A percentile compares a stretch with the other conserved stretches of the same genome.
Conservation (phyloP, 2,797 vertebrate species). For the Helarctos malayanus region DNA sequence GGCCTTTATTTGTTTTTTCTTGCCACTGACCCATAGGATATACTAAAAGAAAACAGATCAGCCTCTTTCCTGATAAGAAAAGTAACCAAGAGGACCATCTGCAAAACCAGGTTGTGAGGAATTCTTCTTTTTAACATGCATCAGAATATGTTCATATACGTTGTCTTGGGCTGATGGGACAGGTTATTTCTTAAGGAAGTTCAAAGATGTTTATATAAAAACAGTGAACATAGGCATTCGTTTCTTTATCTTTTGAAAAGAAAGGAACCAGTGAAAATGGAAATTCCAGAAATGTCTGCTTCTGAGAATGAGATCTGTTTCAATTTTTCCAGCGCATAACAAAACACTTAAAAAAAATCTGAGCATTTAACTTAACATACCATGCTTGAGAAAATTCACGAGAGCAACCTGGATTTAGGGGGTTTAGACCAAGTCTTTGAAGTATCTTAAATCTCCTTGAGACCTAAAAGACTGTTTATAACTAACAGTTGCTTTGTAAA, state of each 20-base stretch:
- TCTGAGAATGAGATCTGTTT: slow-evolving; percentile 36
- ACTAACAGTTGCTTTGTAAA: slow-evolving; percentile 73
- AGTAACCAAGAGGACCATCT: slow-evolving; percentile 83
- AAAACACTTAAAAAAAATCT: slow-evolving; percentile 37
- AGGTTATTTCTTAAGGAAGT: not conserved
- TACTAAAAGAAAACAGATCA: slow-evolving; percentile 87
- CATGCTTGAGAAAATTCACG: slow-evolving; percentile 57
- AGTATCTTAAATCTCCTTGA: slow-evolving; percentile 67
- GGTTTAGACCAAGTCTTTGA: slow-evolving; percentile 73
- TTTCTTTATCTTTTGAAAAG: slow-evolving; percentile 59
- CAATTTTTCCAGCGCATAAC: slow-evolving; percentile 10
- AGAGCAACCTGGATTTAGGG: slow-evolving; percentile 70
- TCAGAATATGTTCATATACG: slow-evolving; percentile 16
- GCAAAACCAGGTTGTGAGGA: slow-evolving; percentile 58
- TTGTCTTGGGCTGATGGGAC: not conserved
- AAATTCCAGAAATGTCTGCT: slow-evolving; percentile 54
- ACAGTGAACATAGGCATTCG: not conserved
- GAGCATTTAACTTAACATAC: slow-evolving; percentile 58
- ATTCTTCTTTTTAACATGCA: slow-evolving; percentile 45
- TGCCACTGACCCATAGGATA: slow-evolving; percentile 85
- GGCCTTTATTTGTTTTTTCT: slow-evolving; percentile 88
- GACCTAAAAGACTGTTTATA: slow-evolving; percentile 79
- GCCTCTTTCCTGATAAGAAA: slow-evolving; percentile 86
- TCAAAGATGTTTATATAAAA: not conserved
- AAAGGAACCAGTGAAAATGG: slow-evolving; percentile 24